Base-by-base conservation (phyloP, 1,140 invertebrate genomes). In the Lucilia sericata region DNA sequence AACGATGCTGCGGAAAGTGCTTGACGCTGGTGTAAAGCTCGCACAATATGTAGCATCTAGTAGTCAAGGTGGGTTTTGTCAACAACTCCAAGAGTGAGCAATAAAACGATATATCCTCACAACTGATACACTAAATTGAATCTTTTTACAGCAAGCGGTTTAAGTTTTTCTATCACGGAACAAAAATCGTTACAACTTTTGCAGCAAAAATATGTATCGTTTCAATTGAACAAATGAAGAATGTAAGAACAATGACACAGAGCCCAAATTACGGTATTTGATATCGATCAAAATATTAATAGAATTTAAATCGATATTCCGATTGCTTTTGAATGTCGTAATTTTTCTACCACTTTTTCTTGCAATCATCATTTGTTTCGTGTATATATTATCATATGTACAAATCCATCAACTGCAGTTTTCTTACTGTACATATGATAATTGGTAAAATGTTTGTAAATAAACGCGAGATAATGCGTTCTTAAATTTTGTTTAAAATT, bases 121-220 rank as follows among this genome's bases (percentile, higher is more conserved):
- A 70, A 70, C 60, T 70, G 60, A 70, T 70, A 70, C 19, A 21
- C 21, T 70, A 8, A 21, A 80, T 51, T 80, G 42, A 49, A 49
- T 25, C 36, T 80, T 80, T 51, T 80, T 80, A 25, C 76, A 80
- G 76, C 76, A 80, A 21, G 76, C 60, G n/a, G 9, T 51, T 51
- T 7, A 51, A 51, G 7, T 55, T 55, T 55, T 55, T 55, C 51
- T n/a, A 17, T 55, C 51, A 55, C 13, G 51, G 13, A 25, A 21
- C 19, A 70, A 12, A 9, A 19, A 70, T 19, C 14, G 14, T 60
- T 19, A 21, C 65, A 21, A 12, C 10, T 25, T 25, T 70, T 70
- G 21, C 65, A 10, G 65, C 21, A 21, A 21, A 70, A 21, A 19
- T 4, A 21, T 25, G 65, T 70, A 70, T 70, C 8, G n/a, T 70